Base-by-base conservation (phyloP, 2,113 vertebrate genomes). In the Collichthys lucidus region DNA sequence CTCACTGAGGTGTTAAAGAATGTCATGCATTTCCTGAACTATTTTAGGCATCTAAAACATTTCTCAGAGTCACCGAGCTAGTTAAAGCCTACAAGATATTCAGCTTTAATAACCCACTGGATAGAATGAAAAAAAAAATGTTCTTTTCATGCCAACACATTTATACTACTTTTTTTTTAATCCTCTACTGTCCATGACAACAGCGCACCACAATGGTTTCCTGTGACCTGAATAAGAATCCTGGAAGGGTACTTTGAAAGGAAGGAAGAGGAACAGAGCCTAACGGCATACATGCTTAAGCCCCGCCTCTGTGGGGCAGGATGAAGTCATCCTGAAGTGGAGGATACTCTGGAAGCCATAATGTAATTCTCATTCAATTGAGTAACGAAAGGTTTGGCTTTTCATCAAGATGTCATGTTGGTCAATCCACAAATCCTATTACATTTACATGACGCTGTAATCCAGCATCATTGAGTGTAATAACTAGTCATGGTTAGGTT, bases 241-340 rank as follows among this genome's bases (percentile, higher is more conserved):
- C 83, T 89, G 70, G 82, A 91, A 86, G 82, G 63, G 46, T 40
- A 49, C 55, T 85, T 61, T 77, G 68, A 78, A 66, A 79, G 83
- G 84, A 87, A 93, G 88, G 87, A 90, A 92, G 73, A 19, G 69
- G 66, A 44, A 61, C 60, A 46, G 47, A 82, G 74, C 66, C 57
- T 9, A 26, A 65, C 74, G 55, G 70, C 15, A 29, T 66, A 35
- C 53, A 65, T 44, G 22, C 53, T 77, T 42, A 80, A 73, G 73
- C 53, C 26, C 77, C 52, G 20, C 86, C 83, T 75, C 63, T 20
- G n/a, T 42, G 5, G 56, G 73, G 31, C 68, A 73, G 69, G 35
- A 84, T 93, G 86, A 90, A 86, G 80, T 90, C 80, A 89, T 86
- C 73, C 67, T 74, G 44, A 64, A 65, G 56, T 24, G 47, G 35